phyloP scores from a whole-genome alignment of 2,888 invertebrate species.

The Bembecia ichneumoniformis region DNA sequence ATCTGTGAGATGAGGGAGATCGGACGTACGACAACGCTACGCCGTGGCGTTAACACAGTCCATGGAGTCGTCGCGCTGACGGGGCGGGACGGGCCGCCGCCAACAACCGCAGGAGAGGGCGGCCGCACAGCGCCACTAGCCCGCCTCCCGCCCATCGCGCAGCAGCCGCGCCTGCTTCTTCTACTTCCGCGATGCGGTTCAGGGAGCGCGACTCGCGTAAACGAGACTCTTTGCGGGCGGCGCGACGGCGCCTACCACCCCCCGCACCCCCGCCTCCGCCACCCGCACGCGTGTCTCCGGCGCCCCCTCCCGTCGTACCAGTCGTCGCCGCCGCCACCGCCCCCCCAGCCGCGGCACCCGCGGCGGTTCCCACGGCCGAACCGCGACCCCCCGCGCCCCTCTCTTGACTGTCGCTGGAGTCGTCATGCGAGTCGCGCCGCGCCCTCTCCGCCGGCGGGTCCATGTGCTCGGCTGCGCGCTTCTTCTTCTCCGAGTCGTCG shows the following conservation, averaged over 20 bases:
- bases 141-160: constrained; percentile 51
- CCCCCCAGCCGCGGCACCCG: constrained; percentile 22
- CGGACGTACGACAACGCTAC: too few relatives aligned
- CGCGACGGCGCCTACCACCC: constrained; percentile 40
- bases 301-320: constrained; percentile 30
- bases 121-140: constrained; percentile 58
- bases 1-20: too few relatives aligned
- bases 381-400: constrained; percentile 69
- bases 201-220: constrained; percentile 87
- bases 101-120: constrained; percentile 56
- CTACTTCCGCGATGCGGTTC: constrained; percentile 88
- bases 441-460: constrained; percentile 74
- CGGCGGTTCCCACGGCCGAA: constrained; percentile 12
- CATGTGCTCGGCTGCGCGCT: constrained; percentile 79
- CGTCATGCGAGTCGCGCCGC: constrained; percentile 86
- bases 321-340: constrained; percentile 58
- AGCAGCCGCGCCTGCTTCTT: constrained; percentile 77
- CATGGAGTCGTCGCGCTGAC: constrained; percentile 52
- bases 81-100: constrained; percentile 65
- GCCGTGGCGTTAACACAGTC: constrained; percentile 41
- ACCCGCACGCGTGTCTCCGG: constrained; percentile 12
- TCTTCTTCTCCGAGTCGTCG: constrained; percentile 89
- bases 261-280: constrained; percentile 10
- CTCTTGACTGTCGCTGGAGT: constrained; percentile 88
- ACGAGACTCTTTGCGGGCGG: constrained; percentile 57